Evolutionary conservation across 2,797 vertebrate genomes (phyloP).

Genomic region (Acipenser ruthenus): DNA sequence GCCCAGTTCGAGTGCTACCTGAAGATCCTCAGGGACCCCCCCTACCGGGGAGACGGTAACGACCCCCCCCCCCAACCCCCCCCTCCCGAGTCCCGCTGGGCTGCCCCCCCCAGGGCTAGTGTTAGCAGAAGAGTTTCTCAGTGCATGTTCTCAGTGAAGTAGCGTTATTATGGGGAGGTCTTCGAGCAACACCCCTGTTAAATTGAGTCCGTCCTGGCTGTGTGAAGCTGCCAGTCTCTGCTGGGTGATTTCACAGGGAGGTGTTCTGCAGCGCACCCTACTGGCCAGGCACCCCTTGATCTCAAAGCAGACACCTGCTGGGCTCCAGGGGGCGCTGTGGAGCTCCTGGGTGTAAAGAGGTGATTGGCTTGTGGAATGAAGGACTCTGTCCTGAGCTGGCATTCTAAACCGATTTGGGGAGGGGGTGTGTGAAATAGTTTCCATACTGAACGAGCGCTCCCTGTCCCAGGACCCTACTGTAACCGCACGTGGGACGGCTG

Average conservation of each 20-base stretch:
- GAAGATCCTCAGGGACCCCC: conserved; percentile 58
- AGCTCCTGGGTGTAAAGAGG: not conserved
- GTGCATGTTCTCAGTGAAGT: not conserved
- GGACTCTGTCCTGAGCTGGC: not conserved
- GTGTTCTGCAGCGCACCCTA: no score
- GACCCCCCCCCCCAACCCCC: not conserved
- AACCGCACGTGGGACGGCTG: conserved; percentile 73
- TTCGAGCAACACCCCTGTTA: no score
- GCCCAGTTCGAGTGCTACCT: conserved; percentile 71
- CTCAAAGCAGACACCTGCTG: no score
- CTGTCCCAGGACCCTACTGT: conserved; percentile 48
- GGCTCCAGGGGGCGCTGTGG: no score
- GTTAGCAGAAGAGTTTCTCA: not conserved
- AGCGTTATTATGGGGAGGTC: not conserved
- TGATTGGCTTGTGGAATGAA: not conserved
- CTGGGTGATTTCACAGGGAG: no score
- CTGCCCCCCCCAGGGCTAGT: not conserved
- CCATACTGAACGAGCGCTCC: not conserved
- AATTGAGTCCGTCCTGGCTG: no score
- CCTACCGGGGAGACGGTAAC: conserved; percentile 44
- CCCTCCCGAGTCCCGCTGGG: no score
- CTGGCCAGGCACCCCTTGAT: no score
- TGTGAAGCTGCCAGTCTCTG: no score
- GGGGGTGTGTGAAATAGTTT: not conserved
- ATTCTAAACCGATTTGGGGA: not conserved